Percentiles rank a stretch among this genome's conserved stretches.
These are phyloP conservation scores for Vireo altiloquus DNA, from an alignment of 2,113 vertebrate genomes.

Conservation along the genomic window DNA sequence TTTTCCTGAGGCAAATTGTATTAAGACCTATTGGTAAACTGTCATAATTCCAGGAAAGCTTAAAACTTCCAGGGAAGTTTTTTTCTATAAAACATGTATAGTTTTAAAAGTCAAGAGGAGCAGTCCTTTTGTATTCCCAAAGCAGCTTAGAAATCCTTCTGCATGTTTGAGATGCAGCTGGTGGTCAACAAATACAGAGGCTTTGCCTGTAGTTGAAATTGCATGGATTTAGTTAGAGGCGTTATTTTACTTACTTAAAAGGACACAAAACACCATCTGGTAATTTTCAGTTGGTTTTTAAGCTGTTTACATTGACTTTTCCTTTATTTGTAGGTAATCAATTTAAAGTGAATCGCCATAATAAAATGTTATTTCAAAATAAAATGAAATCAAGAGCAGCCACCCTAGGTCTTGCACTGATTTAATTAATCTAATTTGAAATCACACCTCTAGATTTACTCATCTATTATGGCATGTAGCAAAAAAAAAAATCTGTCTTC, in stretches of 20 bases:
- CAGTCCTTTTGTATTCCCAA: neutral
- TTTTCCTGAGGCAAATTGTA: neutral
- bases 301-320: neutral
- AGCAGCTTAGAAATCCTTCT: neutral
- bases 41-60: neutral
- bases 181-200: neutral
- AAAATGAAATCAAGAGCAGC: neutral
- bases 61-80: too few species aligned
- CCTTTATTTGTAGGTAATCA: neutral
- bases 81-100: too few species aligned
- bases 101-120: neutral
- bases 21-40: neutral
- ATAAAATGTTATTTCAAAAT: neutral
- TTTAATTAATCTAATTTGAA: neutral
- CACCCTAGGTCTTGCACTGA: neutral
- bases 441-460: neutral
- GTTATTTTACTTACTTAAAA: neutral
- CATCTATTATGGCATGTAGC: neutral
- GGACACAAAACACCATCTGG: neutral
- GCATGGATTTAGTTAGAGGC: neutral
- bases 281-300: neutral
- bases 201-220: neutral
- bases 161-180: neutral
- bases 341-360: neutral
- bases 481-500: neutral